These are phyloP conservation scores for Hemiprocne comata DNA, from an alignment of 2,113 vertebrate species.

Conservation along the genomic window DNA sequence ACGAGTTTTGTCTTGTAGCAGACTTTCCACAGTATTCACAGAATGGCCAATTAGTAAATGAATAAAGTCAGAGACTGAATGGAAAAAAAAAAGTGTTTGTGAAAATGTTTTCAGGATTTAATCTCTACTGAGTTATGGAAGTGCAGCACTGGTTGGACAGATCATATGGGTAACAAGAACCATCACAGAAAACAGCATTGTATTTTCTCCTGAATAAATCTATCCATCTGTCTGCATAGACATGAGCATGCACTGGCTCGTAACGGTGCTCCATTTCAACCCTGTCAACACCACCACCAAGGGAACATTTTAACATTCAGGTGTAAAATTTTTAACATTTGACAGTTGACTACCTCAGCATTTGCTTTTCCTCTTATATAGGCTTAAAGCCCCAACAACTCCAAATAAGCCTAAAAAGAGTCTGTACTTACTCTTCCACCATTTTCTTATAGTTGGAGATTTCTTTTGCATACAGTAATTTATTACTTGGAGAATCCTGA, in stretches of 20 bases:
- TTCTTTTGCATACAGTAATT: slow-evolving; percentile 97
- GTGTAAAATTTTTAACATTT: neutral
- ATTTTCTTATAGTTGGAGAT: slow-evolving; percentile 99
- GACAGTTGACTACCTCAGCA: neutral
- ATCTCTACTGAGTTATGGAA: neutral
- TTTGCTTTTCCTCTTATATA: neutral
- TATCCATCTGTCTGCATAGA: neutral
- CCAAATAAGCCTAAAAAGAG: neutral
- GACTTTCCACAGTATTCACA: neutral
- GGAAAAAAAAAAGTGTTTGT: neutral
- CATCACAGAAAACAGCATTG: neutral
- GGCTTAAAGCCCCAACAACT: neutral
- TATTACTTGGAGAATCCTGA: slow-evolving; percentile 98
- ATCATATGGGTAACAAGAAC: neutral
- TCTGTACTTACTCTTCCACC: slow-evolving; percentile 94
- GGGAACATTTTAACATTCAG: neutral
- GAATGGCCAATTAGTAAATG: neutral
- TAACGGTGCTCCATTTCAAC: neutral
- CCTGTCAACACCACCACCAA: neutral
- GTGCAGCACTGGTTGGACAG: neutral
- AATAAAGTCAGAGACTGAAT: neutral
- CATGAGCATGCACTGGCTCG: neutral
- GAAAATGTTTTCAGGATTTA: neutral
- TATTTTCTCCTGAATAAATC: neutral
- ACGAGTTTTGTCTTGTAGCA: neutral